Base-by-base conservation (phyloP, 2,888 invertebrate genomes). In the Siphlonurus alternatus region DNA sequence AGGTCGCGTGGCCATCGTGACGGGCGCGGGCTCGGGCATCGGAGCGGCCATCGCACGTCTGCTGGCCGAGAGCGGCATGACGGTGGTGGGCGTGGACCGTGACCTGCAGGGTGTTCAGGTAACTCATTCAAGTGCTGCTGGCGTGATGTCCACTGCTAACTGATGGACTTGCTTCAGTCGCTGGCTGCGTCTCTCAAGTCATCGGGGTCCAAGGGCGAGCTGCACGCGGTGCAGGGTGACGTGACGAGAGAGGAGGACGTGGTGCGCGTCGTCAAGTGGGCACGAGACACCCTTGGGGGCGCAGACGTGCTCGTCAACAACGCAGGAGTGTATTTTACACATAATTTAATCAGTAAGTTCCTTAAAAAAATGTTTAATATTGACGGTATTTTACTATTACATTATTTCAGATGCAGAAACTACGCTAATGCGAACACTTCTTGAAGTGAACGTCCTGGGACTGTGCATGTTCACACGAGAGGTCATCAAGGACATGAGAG, bases 21-120 rank as follows among this genome's bases (percentile, higher is more conserved):
- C 63, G 2, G 63, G 63, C 15, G 63, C 24, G 15, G 24, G 63
- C 22, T 24, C 59, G 15, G 63, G 63, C 1, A 63, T 63, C 3
- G 63, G 63, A 22, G 59, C 59, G 1, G 59, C 63, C 0, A 63
- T 63, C 2, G 38, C 63, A 15, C 56, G n/a, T 25, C 56, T 56
- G 25, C 59, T 63, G 54, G 38, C 25, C 18, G 1, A 23, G 1
- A 15, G 20, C 19, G 63, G 63, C 15, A 63, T 63, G 63, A 24
- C n/a, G 18, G 63, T 63, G n/a, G 59, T 63, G 2, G 59, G 56
- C 1, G 59, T 63, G 38, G 38, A 38, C 38, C 5, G n/a, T n/a
- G n/a, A n/a, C n/a, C n/a, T n/a, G n/a, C n/a, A n/a, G n/a, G n/a
- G n/a, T 38, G 5, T 38, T 10, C 38, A 38, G 5, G 5, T 38